These are phyloP conservation scores for Hydrochoerus hydrochaeris DNA, from an alignment of 2,113 vertebrate genomes.

Conservation along the genomic window DNA sequence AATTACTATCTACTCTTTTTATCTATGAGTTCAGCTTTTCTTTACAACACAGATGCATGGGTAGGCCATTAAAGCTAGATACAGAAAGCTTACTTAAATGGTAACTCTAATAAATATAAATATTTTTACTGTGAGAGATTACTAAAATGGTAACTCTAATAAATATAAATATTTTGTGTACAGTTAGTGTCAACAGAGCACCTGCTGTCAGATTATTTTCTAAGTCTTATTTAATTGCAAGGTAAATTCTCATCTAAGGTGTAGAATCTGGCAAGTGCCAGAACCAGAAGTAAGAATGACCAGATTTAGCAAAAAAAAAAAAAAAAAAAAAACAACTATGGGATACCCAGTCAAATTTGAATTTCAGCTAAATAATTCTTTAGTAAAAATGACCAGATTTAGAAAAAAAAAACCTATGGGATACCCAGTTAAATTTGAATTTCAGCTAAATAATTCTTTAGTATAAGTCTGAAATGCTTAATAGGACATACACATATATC, in stretches of 20 bases:
- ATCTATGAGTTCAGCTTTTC: neutral
- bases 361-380: neutral
- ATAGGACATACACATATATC: neutral
- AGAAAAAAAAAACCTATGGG: neutral
- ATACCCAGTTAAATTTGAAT: neutral
- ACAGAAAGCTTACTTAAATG: neutral
- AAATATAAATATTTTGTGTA: neutral
- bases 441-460: neutral
- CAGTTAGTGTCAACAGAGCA: neutral
- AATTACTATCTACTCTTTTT: neutral
- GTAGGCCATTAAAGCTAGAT: neutral
- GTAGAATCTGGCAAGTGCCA: neutral
- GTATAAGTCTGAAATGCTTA: too few relatives aligned
- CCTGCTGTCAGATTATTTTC: neutral
- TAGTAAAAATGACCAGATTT: neutral
- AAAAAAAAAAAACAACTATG: neutral
- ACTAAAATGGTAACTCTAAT: neutral
- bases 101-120: neutral
- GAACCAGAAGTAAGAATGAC: neutral
- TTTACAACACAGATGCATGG: neutral
- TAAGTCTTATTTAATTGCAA: neutral
- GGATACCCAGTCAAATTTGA: neutral
- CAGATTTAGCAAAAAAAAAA: neutral
- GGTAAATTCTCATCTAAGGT: neutral
- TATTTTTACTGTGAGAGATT: neutral